phyloP scores from a whole-genome alignment of 2,797 vertebrate genomes.

The Micromesistius poutassou region DNA sequence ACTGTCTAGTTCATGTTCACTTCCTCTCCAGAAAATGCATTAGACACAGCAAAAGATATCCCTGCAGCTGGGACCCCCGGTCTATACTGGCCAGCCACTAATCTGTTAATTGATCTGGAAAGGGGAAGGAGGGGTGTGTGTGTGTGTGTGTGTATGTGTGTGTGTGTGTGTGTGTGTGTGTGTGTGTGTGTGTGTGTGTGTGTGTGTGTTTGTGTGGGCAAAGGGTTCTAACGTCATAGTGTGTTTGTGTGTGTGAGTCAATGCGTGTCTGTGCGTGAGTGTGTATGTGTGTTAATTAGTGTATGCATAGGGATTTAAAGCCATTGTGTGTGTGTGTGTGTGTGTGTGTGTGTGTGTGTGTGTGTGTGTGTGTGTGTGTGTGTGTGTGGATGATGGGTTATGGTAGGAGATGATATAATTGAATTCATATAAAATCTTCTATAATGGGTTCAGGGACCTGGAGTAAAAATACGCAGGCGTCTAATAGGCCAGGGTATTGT shows the following conservation, averaged over 20 bases:
- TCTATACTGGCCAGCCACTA: conserved; percentile 50
- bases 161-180: conserved; percentile 15
- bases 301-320: background rate
- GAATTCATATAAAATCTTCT: conserved; percentile 48
- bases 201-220: background rate
- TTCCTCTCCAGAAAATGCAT: conserved; percentile 57
- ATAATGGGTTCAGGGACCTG: conserved; percentile 46
- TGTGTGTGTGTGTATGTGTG: conserved; percentile 21
- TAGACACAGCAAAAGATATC: conserved; percentile 58
- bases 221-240: background rate
- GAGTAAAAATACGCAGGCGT: conserved; percentile 13
- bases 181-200: conserved; percentile 1
- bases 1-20: conserved; percentile 60
- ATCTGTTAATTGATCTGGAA: conserved; percentile 71
- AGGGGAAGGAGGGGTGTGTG: conserved; percentile 21
- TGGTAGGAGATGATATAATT: conserved; percentile 34
- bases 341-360: background rate
- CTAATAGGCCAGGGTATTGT: background rate
- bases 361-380: background rate
- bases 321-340: background rate
- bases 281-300: conserved; percentile 7
- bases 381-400: background rate
- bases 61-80: conserved; percentile 35
- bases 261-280: conserved; percentile 15
- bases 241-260: background rate